phyloP scores from a whole-genome alignment of 2,797 vertebrate species.

The Percopsis omiscomaycus region DNA sequence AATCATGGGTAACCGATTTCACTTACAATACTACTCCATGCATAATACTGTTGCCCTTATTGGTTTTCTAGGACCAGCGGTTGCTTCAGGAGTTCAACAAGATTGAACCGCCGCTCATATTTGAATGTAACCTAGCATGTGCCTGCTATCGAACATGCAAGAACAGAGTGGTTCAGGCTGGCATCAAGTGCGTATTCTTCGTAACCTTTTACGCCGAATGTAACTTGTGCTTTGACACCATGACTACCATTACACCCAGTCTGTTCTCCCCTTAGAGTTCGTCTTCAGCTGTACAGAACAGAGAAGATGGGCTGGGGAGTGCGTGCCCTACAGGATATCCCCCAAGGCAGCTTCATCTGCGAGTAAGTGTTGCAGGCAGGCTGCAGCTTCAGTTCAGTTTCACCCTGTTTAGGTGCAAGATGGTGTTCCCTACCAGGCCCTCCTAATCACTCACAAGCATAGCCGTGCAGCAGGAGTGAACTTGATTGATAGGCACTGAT shows the following conservation, averaged over 20 bases:
- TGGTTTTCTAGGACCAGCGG: constrained; percentile 81
- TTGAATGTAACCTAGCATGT: constrained; percentile 94
- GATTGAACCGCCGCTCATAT: constrained; percentile 91
- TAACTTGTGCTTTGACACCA: background rate
- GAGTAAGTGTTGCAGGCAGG: constrained; percentile 72
- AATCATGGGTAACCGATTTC: background rate
- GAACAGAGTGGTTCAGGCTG: constrained; percentile 90
- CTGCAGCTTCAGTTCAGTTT: background rate
- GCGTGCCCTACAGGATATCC: constrained; percentile 88
- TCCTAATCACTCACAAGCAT: too few species aligned
- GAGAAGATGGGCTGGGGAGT: constrained; percentile 96
- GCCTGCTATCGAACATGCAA: constrained; percentile 90
- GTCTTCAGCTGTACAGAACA: constrained; percentile 90
- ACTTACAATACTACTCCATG: background rate
- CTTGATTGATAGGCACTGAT: too few species aligned
- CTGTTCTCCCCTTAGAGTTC: constrained; percentile 75
- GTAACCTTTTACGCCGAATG: background rate
- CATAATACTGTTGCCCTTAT: background rate
- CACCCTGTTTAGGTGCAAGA: too few species aligned
- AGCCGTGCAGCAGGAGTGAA: background rate
- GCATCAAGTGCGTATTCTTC: constrained; percentile 83
- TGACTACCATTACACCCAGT: background rate
- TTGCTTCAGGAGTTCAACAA: constrained; percentile 94
- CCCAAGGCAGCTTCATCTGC: constrained; percentile 93
- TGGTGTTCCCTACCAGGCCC: too few species aligned